These are phyloP conservation scores for Salmo trutta DNA, from an alignment of 2,797 vertebrate genomes.

Conservation along the genomic window DNA sequence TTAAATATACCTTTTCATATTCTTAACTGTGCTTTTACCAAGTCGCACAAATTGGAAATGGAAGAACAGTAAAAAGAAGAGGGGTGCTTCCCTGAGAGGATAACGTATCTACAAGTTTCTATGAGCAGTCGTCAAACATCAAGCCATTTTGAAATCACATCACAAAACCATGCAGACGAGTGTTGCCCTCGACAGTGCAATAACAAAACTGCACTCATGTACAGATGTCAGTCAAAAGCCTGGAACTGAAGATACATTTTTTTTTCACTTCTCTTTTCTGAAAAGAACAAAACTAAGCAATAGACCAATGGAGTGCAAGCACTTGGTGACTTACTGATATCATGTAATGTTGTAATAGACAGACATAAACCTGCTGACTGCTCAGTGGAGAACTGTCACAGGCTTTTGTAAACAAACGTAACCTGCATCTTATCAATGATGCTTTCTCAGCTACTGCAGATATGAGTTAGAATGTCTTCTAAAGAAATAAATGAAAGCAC, in stretches of 20 bases:
- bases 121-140: constrained; percentile 7
- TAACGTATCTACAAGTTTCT: constrained; percentile 28
- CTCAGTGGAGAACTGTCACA: constrained; percentile 26
- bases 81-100: constrained; percentile 60
- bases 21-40: constrained; percentile 49
- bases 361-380: background rate
- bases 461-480: background rate
- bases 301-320: background rate
- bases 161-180: constrained; percentile 10
- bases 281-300: background rate
- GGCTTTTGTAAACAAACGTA: constrained; percentile 4
- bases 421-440: background rate
- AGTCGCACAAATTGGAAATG: constrained; percentile 28
- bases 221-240: background rate
- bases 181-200: background rate
- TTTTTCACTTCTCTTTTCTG: background rate
- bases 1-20: background rate
- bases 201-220: constrained; percentile 2
- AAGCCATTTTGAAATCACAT: constrained; percentile 12
- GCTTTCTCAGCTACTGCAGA: background rate
- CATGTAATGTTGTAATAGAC: constrained; percentile 2
- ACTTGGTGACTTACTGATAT: constrained; percentile 10
- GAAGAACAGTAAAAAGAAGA: constrained; percentile 27
- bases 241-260: constrained; percentile 6
- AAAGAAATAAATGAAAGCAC: background rate